These are phyloP conservation scores for Notiomystis cincta DNA, from an alignment of 2,113 vertebrate genomes.

Conservation along the genomic window DNA sequence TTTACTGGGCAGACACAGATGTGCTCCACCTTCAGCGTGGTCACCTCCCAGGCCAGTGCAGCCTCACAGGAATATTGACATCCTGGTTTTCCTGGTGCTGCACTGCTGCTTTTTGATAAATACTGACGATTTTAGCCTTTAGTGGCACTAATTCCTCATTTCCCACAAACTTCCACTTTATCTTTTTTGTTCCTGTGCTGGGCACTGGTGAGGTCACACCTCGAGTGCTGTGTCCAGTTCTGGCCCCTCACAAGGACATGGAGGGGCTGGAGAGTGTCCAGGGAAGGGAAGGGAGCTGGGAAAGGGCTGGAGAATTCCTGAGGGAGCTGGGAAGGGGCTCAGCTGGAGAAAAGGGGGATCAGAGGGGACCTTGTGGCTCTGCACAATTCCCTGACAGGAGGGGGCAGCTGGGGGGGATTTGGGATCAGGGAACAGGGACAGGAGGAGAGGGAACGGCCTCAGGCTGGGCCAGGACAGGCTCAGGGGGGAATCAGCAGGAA, in stretches of 20 bases:
- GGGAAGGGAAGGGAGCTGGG: neutral
- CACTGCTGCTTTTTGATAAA: conserved; percentile 6
- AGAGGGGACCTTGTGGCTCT: neutral
- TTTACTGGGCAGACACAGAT: neutral
- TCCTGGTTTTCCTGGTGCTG: neutral
- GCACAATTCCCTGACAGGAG: neutral
- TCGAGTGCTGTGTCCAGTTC: neutral
- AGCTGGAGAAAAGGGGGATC: neutral
- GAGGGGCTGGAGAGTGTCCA: neutral
- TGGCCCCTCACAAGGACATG: neutral
- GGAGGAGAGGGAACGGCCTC: neutral
- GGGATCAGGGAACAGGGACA: neutral
- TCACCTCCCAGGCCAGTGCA: neutral
- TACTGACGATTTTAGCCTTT: neutral
- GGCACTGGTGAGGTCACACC: neutral
- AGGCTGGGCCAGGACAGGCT: neutral
- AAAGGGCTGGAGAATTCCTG: neutral
- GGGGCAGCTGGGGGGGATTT: neutral
- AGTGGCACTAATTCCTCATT: neutral
- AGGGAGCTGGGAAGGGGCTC: neutral
- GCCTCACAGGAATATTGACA: neutral
- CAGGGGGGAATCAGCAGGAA: neutral
- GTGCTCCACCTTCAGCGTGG: neutral
- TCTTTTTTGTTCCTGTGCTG: neutral
- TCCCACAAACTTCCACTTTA: neutral